A percentile compares a stretch with the other conserved stretches of the same genome.
These are phyloP conservation scores for Dynastes maya DNA, from an alignment of 2,888 invertebrate genomes.

Conservation along the genomic window DNA sequence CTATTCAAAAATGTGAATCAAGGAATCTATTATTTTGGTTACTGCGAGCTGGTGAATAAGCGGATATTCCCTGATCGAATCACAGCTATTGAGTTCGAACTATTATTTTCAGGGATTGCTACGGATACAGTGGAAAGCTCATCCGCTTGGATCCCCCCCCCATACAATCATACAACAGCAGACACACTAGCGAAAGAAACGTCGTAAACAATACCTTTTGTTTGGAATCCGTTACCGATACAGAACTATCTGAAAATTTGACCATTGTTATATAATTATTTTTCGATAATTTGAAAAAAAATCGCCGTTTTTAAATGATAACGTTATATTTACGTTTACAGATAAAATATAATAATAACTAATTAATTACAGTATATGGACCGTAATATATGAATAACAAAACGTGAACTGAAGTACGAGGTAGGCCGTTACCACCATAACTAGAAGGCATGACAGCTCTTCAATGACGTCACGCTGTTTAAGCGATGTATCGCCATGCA, in stretches of 20 bases:
- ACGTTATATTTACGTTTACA: no score
- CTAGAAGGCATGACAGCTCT: no score
- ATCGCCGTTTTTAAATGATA: no score
- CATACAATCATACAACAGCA: not conserved
- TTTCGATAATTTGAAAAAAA: conserved; percentile 7
- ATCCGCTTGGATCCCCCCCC: not conserved
- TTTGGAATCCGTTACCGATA: conserved; percentile 18
- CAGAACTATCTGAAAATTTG: conserved; percentile 27
- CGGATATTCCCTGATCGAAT: conserved; percentile 48
- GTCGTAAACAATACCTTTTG: conserved; percentile 32
- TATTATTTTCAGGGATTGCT: conserved; percentile 43
- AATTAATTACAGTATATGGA: no score
- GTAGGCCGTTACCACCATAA: no score
- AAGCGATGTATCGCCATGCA: no score
- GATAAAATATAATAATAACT: no score
- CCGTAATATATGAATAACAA: no score
- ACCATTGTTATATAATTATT: conserved; percentile 10
- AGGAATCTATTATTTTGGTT: conserved; percentile 48
- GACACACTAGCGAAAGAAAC: conserved; percentile 13
- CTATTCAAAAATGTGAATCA: conserved; percentile 48
- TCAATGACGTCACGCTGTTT: no score
- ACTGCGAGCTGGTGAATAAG: conserved; percentile 42
- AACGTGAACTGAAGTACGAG: no score
- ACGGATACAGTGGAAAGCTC: conserved; percentile 7
- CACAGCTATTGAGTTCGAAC: conserved; percentile 41